Percentiles rank a stretch among this genome's conserved stretches.
phyloP scores from a whole-genome alignment of 2,888 invertebrate genomes.

The Calliopum simillimum region DNA sequence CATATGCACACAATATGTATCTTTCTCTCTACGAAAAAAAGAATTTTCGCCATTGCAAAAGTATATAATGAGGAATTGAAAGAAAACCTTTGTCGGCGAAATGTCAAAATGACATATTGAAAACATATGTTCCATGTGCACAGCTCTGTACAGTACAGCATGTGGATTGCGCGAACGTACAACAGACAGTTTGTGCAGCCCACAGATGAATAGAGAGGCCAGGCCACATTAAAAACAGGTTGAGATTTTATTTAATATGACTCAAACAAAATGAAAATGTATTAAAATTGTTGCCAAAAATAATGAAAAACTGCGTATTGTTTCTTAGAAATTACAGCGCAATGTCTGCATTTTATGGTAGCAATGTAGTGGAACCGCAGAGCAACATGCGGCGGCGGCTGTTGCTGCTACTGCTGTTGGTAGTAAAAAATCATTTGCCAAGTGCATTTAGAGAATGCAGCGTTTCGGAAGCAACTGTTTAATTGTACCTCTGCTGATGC shows the following conservation, averaged over 20 bases:
- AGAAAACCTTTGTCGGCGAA: slow-evolving; percentile 21
- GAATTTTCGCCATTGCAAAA: no score
- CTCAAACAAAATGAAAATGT: slow-evolving; percentile 1
- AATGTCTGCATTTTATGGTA: neutral
- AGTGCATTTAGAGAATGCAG: slow-evolving; percentile 20
- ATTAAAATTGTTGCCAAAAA: slow-evolving; percentile 30
- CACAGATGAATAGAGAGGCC: neutral
- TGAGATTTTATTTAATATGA: neutral
- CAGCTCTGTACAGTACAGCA: neutral
- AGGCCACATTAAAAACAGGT: slow-evolving; percentile 1
- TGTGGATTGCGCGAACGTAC: neutral
- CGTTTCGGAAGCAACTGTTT: slow-evolving; percentile 25
- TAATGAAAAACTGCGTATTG: slow-evolving; percentile 28
- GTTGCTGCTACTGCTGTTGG: no score
- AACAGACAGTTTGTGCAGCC: neutral
- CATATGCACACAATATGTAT: no score
- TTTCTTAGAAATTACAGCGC: slow-evolving; percentile 25
- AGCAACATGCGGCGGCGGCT: neutral
- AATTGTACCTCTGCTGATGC: slow-evolving; percentile 24
- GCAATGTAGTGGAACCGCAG: no score
- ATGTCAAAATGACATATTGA: slow-evolving; percentile 31
- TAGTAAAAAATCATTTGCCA: neutral
- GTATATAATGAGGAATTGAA: neutral
- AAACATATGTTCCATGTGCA: slow-evolving; percentile 29
- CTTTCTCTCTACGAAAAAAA: no score